Conservation (phyloP, 1,140 invertebrate species). For the Planococcus citri region DNA sequence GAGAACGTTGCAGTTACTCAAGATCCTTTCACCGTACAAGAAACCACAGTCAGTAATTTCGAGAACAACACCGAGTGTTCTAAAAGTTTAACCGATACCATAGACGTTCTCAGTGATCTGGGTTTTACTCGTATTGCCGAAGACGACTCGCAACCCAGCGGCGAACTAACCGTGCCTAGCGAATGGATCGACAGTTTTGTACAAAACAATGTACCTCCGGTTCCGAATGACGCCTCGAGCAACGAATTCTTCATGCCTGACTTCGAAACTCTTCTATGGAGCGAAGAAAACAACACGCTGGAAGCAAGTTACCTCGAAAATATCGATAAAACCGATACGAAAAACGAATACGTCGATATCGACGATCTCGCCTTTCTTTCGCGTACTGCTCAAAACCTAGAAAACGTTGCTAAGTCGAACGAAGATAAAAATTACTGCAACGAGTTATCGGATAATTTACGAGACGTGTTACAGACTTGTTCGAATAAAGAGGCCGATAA, state of each 20-base stretch:
- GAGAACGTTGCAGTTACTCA: constrained; percentile 19
- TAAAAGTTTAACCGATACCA: no score
- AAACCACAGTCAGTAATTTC: neutral
- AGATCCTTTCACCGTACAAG: neutral
- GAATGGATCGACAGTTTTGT: neutral
- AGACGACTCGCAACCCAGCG: no score
- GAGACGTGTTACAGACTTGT: neutral
- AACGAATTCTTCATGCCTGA: constrained; percentile 12
- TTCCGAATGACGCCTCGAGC: no score
- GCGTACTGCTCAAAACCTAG: neutral
- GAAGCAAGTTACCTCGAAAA: neutral
- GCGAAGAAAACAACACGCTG: neutral
- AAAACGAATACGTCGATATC: neutral
- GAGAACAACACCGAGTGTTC: neutral
- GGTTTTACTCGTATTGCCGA: neutral
- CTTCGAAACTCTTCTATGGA: constrained; percentile 10
- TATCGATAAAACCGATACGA: neutral
- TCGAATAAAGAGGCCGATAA: neutral
- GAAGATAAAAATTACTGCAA: neutral
- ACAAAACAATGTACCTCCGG: neutral
- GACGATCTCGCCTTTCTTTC: neutral
- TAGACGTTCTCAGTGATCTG: no score
- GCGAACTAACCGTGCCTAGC: neutral
- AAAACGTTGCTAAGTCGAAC: neutral
- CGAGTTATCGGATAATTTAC: neutral